Evolutionary conservation across 2,888 invertebrate genomes (phyloP), one percentile per base, ranked within the genome.

Genomic region (Ectemnius cavifrons): DNA sequence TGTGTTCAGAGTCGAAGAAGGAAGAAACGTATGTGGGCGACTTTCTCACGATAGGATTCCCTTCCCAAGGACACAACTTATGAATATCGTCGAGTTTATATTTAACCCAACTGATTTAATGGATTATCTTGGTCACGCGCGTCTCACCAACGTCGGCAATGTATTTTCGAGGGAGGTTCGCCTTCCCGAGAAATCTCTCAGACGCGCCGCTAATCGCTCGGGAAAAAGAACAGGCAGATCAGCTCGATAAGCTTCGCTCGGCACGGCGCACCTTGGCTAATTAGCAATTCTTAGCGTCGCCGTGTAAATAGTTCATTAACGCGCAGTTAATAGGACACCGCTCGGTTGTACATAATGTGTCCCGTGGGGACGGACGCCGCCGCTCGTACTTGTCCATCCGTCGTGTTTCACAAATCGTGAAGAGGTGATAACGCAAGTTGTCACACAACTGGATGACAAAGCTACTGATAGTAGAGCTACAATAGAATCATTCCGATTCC

Each of bases 111-210:
- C 52, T 52, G 52, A 52, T 52, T 52, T 16, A 16, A 14, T 13
- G 52, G 52, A 52, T 52, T 52, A 52, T 52, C 52, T 52, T 52
- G 52, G 16, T 52, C 52, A 52, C 52, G 52, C 14, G 52, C 52
- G 11, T 6, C n/a, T 52, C 4, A 52, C 16, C 52, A 52, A 6
- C 37, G 16, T 1, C 52, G 16, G 16, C 52, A 52, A 14, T 16
- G 52, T 52, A 52, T 14, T 52, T 16, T 52, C 16, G 16, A 52
- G 52, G 52, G n/a, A 52, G 4, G 49, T 11, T 49, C 49, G 28
- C 28, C 28, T 37, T 37, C 28, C 28, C 0, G 5, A 37, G 37
- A 37, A 11, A 52, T 52, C 52, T 1, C 52, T 52, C 52, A 16
- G 52, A 14, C 14, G 5, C 52, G 4, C 16, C 16, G 52, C 52